Conservation (phyloP, 2,113 vertebrate species). For the Eublepharis macularius region DNA sequence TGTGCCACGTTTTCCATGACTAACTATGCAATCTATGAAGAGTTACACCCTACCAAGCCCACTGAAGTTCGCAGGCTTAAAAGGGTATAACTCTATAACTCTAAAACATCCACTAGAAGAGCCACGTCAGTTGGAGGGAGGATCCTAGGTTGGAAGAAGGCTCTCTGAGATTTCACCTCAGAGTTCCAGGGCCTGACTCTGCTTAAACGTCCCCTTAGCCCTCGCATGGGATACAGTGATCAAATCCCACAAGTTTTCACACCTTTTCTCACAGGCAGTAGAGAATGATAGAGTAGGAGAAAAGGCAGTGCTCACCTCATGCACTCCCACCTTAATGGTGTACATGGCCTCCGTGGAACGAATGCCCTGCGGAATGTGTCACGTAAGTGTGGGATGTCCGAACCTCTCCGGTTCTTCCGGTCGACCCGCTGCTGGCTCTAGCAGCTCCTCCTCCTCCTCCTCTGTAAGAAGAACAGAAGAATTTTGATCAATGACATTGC, state of each 20-base stretch:
- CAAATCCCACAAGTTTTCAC: not conserved
- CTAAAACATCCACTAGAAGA: too few species aligned
- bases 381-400: slow-evolving; percentile 17
- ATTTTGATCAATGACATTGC: not conserved
- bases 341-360: not conserved
- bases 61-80: too few species aligned
- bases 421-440: not conserved
- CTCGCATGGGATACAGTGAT: not conserved
- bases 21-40: too few species aligned
- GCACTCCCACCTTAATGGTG: not conserved
- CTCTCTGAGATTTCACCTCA: not conserved
- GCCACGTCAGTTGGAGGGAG: too few species aligned
- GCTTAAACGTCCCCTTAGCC: not conserved
- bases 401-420: not conserved
- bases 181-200: not conserved
- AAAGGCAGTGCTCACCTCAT: not conserved
- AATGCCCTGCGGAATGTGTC: not conserved
- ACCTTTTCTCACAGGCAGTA: not conserved
- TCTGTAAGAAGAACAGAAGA: not conserved
- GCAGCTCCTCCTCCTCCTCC: not conserved
- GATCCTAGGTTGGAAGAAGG: too few species aligned
- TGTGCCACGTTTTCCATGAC: too few species aligned
- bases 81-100: too few species aligned
- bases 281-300: not conserved
- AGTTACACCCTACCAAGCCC: too few species aligned